Base-by-base conservation (phyloP, 2,113 vertebrate genomes). In the Paramormyrops kingsleyae region DNA sequence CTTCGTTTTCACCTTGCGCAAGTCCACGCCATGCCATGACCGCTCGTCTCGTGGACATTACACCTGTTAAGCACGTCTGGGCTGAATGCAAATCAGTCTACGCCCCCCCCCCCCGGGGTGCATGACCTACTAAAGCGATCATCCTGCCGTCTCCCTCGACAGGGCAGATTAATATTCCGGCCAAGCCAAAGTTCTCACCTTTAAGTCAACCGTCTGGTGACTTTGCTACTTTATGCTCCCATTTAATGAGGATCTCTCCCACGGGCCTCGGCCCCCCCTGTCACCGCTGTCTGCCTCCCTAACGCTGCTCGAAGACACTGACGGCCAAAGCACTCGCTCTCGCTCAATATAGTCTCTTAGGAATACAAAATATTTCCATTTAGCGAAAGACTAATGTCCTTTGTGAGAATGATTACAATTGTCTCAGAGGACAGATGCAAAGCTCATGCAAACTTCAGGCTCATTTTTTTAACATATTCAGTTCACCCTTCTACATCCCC, bases 141-240 rank as follows among this genome's bases (percentile, higher is more conserved):
- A 7, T 80, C 35, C 35, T 42, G 74, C 5, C 2, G 4, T 39
- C 13, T 19, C 35, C 74, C 74, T 39, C 15, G 8, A 89, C 6
- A 35, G 49, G 42, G 27, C 19, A 13, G 47, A 89, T 83, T 56
- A 89, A 24, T 17, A 89, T 3, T 24, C 70, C 50, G 56, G 62
- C 77, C 52, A 50, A 89, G 53, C n/a, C n/a, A 31, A 42, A 83
- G 87, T 85, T 46, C 70, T 80, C 74, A 50, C 15, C 35, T 35
- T 66, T 27, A 91, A 88, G 24, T 31, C 49, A 88, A 91, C 70
- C 84, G 24, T 56, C 47, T 88, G 84, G 87, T 62, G 88, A 88
- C 88, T 87, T 83, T 77, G 84, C 39, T 62, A 74, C 85, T 87
- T 70, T 49, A 46, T 27, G 77, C 27, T 53, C 59, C 87, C 59